Evolutionary conservation across 1,140 invertebrate species (phyloP), one percentile per base, ranked within the genome.

Genomic region (Zelostemma sp.): DNA sequence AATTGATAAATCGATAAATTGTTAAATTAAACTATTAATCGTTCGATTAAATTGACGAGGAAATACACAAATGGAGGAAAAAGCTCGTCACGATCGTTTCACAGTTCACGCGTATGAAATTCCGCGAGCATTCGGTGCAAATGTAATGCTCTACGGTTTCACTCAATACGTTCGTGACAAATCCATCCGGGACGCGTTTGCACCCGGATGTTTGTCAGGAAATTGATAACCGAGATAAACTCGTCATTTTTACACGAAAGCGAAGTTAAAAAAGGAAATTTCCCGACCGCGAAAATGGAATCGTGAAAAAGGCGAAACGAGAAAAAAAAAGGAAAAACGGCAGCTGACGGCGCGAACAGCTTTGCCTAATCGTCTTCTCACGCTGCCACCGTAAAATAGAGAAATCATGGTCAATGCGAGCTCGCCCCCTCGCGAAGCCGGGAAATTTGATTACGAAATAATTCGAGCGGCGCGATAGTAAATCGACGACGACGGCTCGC

Each of bases 391-490:
- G 81, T 84, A 84, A 84, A 84, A 83, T 83, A 83, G 81, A 83
- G 82, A 83, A 84, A 83, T 84, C 82, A 83, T 80, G 76, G 71
- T 46, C 64, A 60, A 63, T 57, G 65, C 53, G 66, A 62, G 49
- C 68, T 43, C 53, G 49, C 55, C 17, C 68, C 65, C 46, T 57
- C 55, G 61, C 66, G 25, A 47, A 38, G 57, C 55, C 68, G 71
- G 61, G 74, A 83, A 82, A 84, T 84, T 84, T 85, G 82, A 85
- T 85, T 84, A 84, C 81, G 78, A 84, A 85, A 84, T 85, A 84
- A 85, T 85, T 84, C 80, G 81, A 80, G 73, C 72, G 69, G 82
- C 82, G 80, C 83, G 80, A 82, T 84, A 81, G 80, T 81, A 80
- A 84, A 84, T 84, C 80, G 79, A 77, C 76, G 73, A 74, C 49